Evolutionary conservation across 2,797 vertebrate species (phyloP), one percentile per base, ranked within the genome.

Genomic region (Ispidina picta): DNA sequence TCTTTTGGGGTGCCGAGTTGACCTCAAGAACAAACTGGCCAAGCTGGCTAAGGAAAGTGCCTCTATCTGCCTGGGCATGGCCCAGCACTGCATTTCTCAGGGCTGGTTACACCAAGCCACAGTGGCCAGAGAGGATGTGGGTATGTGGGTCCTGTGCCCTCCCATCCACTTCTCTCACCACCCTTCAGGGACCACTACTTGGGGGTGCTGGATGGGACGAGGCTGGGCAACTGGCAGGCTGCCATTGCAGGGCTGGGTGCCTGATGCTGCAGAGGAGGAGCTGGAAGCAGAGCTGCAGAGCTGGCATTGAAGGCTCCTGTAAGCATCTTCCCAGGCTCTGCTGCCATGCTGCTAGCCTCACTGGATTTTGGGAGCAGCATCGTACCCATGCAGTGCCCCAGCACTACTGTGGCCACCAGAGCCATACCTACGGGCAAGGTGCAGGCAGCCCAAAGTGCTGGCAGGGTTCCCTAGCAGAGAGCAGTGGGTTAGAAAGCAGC

Each of bases 381-480:
- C 5, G 60, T 14, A 26, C 12, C 37, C 26, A 2, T 1, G 1
- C 52, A 18, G 44, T 51, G 51, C 37, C 59, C 44, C 0, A 3
- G 29, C 23, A 0, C 26, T 52, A n/a, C 71, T 48, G 82, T 2
- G 1, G 62, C 35, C 70, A 11, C 59, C 2, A 0, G 60, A 44
- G 37, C 59, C 6, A 1, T 37, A 39, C 14, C 49, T 0, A 0
- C 1, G 5, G 83, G 41, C 63, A 63, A 29, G 23, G 63, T 0
- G 0, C 33, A 8, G 44, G 44, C 52, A 54, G 76, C 69, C 69
- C 11, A 1, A 8, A 37, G 35, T 5, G 56, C 29, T 59, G 44
- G 41, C 55, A 84, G 43, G 2, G 0, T 12, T 86, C 46, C 70
- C 37, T 54, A 8, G 16, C 9, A 35, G 28, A 12, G 21, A 49